Evolutionary conservation across 2,113 vertebrate species (phyloP).

Genomic region (Paedocypris sp.): DNA sequence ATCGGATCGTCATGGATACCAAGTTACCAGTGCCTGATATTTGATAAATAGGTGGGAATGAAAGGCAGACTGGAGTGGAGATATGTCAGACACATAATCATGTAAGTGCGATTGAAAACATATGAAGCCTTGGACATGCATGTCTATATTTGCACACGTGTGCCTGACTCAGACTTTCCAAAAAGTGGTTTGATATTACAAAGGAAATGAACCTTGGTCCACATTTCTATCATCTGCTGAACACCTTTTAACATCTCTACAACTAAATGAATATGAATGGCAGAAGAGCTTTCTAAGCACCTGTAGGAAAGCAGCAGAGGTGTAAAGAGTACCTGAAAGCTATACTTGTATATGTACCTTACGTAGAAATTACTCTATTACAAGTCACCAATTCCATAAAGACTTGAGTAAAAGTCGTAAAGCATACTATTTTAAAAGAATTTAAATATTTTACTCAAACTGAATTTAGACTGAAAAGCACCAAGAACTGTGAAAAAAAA

Average conservation of each 20-base stretch:
- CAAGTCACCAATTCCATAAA: too few relatives aligned
- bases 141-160: not conserved
- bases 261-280: not conserved
- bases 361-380: too few relatives aligned
- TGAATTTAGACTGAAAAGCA: too few relatives aligned
- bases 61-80: constrained; percentile 21
- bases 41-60: constrained; percentile 37
- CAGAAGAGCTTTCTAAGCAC: too few relatives aligned
- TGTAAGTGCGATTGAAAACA: constrained; percentile 38
- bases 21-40: constrained; percentile 32
- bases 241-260: not conserved
- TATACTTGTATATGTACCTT: too few relatives aligned
- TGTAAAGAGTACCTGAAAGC: too few relatives aligned
- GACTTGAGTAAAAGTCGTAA: too few relatives aligned
- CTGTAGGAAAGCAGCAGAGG: too few relatives aligned
- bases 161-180: constrained; percentile 7
- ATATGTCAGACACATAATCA: constrained; percentile 31
- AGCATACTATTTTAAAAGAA: too few relatives aligned
- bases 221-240: not conserved
- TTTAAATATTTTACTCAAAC: too few relatives aligned
- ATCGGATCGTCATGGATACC: constrained; percentile 33
- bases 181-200: not conserved
- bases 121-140: constrained; percentile 24
- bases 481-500: too few relatives aligned
- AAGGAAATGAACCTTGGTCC: not conserved